Percentiles rank a stretch among this genome's conserved stretches.
phyloP scores from a whole-genome alignment of 1,140 invertebrate species.

The Hycleus phaleratus region DNA sequence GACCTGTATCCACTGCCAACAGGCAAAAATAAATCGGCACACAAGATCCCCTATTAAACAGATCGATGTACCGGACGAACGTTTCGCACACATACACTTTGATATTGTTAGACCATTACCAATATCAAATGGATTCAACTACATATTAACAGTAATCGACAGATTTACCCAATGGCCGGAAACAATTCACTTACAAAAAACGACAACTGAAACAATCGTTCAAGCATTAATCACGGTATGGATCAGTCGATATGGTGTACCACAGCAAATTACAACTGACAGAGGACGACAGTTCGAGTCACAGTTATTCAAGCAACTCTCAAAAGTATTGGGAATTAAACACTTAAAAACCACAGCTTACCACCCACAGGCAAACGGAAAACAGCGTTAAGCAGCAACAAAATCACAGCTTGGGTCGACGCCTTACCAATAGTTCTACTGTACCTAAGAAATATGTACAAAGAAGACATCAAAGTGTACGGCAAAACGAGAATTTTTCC shows the following conservation, averaged over 20 bases:
- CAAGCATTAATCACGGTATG: conserved; percentile 28
- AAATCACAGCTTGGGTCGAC: conserved; percentile 20
- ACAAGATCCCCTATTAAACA: too few relatives aligned
- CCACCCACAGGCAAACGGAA: conserved; percentile 40
- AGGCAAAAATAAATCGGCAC: too few relatives aligned
- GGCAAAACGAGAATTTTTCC: not conserved
- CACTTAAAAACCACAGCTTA: conserved; percentile 21
- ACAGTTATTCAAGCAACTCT: conserved; percentile 23
- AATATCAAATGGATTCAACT: conserved; percentile 28
- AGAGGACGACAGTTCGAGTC: conserved; percentile 40
- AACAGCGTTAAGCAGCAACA: conserved; percentile 37
- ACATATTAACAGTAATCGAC: conserved; percentile 42
- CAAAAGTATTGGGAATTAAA: conserved; percentile 15
- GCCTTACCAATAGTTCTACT: conserved; percentile 39
- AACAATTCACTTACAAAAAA: conserved; percentile 36
- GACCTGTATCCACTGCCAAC: too few relatives aligned
- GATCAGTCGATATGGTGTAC: conserved; percentile 39
- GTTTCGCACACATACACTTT: conserved; percentile 41
- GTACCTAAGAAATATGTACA: conserved; percentile 26
- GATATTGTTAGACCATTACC: conserved; percentile 46
- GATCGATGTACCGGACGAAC: too few relatives aligned
- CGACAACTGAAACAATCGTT: conserved; percentile 31
- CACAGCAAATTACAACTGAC: conserved; percentile 39
- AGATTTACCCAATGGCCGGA: conserved; percentile 43
- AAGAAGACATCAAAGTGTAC: not conserved